A percentile compares a stretch with the other conserved stretches of the same genome.
Conservation (phyloP, 2,888 invertebrate genomes). For the Caenorhabditis sp. region DNA sequence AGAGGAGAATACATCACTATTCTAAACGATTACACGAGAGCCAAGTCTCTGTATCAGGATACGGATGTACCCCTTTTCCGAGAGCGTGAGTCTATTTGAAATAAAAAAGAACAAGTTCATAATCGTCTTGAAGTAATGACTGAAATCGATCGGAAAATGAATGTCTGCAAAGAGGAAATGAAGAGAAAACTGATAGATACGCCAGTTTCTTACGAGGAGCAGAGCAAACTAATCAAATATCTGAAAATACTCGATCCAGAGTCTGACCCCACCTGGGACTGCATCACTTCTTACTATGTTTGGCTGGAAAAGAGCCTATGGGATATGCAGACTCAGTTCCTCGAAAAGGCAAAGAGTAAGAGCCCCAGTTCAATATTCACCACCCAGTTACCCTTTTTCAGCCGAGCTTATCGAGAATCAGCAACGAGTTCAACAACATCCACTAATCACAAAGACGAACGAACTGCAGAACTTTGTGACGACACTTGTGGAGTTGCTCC, state of each 20-base stretch:
- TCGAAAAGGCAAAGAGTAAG: slow-evolving; percentile 41
- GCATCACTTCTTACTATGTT: slow-evolving; percentile 88
- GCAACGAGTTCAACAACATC: slow-evolving; percentile 13
- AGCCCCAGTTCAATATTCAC: not conserved
- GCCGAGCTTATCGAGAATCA: slow-evolving; percentile 13
- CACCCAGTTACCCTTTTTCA: not conserved
- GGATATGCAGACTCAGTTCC: slow-evolving; percentile 81
- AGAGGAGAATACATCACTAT: slow-evolving; percentile 96
- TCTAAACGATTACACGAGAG: slow-evolving; percentile 96
- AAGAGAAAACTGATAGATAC: slow-evolving; percentile 89
- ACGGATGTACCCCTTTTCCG: slow-evolving; percentile 80
- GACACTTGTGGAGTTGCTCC: slow-evolving; percentile 86
- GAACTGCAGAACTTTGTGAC: slow-evolving; percentile 84
- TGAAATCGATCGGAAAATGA: slow-evolving; percentile 92
- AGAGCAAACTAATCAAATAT: slow-evolving; percentile 91
- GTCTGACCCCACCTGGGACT: slow-evolving; percentile 97
- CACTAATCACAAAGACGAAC: slow-evolving; percentile 32
- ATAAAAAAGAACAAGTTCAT: too few species aligned
- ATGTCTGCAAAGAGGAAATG: slow-evolving; percentile 87
- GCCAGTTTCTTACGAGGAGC: slow-evolving; percentile 93
- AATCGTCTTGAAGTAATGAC: slow-evolving; percentile 84
- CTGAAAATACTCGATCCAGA: slow-evolving; percentile 84
- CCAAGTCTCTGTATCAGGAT: slow-evolving; percentile 94
- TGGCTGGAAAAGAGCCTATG: slow-evolving; percentile 86
- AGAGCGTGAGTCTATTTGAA: slow-evolving; percentile 72